Evolutionary conservation across 2,113 vertebrate genomes (phyloP), one percentile per base, ranked within the genome.

Genomic region (Galbula dea): DNA sequence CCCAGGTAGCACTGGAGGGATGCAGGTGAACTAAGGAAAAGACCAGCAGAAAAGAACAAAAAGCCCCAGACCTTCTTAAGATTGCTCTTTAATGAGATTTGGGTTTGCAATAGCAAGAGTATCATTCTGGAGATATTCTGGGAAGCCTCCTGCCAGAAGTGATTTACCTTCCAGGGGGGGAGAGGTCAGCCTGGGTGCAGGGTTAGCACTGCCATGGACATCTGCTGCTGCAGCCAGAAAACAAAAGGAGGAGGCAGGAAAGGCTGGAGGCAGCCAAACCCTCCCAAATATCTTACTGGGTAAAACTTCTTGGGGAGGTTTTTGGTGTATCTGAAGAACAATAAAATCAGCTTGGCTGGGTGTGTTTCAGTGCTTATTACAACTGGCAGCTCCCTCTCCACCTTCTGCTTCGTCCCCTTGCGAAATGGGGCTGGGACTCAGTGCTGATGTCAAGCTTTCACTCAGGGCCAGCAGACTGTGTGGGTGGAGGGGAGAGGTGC

Each of bases 191-290:
- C 91, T 88, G 97, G 95, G 96, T 72, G 96, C 96, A 97, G 90
- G 93, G 87, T 94, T 68, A 95, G 96, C 95, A 88, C 89, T 96
- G 91, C 7, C 94, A 84, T 1, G 94, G 95, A 95, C 97, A 97
- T 97, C 97, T 97, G 97, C 93, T 93, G 95, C 86, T 94, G 92
- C 87, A 94, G 96, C 96, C 97, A 83, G 96, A 95, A 59, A 96
- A 97, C 95, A 97, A 96, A n/a, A 96, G 95, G 94, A 96, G 76
- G 94, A 92, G 96, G 96, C 97, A 96, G 97, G 96, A 98, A 98
- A 97, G 58, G 85, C 91, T 36, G 88, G n/a, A 96, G 83, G 51
- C 93, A 87, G 86, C 92, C 95, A 97, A 95, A 81, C 58, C 74
- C 77, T 79, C 79, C 88, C 19, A 94, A 95, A 93, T 32, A 83